Percentiles rank a stretch among this genome's conserved stretches.
Conservation (phyloP, 1,140 invertebrate genomes). For the Psix sp. region DNA sequence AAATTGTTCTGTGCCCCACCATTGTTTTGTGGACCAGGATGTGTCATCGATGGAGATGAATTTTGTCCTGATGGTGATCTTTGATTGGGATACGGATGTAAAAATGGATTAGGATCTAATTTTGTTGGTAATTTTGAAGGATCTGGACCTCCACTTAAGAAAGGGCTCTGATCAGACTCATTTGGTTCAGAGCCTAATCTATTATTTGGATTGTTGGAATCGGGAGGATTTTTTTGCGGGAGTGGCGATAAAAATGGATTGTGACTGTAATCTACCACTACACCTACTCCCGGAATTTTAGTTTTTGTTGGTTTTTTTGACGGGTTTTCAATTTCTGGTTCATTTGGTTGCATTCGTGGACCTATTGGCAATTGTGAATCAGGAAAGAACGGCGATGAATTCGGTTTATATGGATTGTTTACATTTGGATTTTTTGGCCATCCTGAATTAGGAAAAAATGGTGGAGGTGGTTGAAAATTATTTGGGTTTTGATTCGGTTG, state of each 20-base stretch:
- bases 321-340: conserved; percentile 8
- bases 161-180: conserved; percentile 14
- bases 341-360: conserved; percentile 22
- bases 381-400: conserved; percentile 36
- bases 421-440: conserved; percentile 11
- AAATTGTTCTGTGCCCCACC: conserved; percentile 19
- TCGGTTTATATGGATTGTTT: conserved; percentile 20
- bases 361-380: conserved; percentile 18
- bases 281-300: conserved; percentile 28
- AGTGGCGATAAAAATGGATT: conserved; percentile 44
- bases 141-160: conserved; percentile 37
- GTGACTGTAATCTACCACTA: conserved; percentile 31
- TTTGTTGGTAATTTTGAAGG: conserved; percentile 29
- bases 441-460: conserved; percentile 31
- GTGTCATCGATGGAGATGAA: conserved; percentile 6
- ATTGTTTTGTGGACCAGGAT: conserved; percentile 7
- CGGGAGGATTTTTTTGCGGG: conserved; percentile 14
- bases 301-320: conserved; percentile 13
- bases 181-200: conserved; percentile 10
- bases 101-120: conserved; percentile 48
- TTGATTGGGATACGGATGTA: conserved; percentile 18
- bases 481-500: conserved; percentile 11
- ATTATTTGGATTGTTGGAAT: conserved; percentile 2
- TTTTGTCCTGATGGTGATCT: conserved; percentile 21
- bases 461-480: conserved; percentile 5